Evolutionary conservation across 2,113 vertebrate genomes (phyloP).

Genomic region (Rhinopomastus cyanomelas): DNA sequence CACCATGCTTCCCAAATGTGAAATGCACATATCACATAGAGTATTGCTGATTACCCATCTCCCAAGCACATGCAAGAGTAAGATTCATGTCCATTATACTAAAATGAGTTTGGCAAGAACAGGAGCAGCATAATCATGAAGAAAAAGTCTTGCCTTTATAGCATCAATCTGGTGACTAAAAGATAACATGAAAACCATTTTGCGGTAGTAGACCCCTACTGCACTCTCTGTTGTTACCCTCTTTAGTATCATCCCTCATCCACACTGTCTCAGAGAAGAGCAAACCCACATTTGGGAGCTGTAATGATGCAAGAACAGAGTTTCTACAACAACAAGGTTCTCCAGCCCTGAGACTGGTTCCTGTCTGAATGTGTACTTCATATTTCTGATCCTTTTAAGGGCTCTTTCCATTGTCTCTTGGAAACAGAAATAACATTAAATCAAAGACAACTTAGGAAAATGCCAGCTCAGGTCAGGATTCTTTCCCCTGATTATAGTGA

Average conservation of each 20-base stretch:
- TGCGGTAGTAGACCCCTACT: neutral
- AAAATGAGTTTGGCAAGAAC: neutral
- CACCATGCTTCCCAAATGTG: neutral
- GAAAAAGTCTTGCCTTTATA: neutral
- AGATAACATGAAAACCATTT: neutral
- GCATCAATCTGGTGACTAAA: neutral
- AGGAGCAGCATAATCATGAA: neutral
- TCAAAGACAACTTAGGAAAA: neutral
- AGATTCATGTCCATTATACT: neutral
- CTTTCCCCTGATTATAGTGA: neutral
- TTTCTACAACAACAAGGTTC: accelerated
- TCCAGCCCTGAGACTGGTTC: neutral
- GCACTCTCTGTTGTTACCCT: neutral
- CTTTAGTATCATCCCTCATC: neutral
- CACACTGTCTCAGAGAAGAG: neutral
- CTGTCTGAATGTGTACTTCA: neutral
- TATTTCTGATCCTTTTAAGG: neutral
- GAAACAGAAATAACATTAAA: neutral
- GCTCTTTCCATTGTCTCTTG: neutral
- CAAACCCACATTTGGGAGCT: neutral
- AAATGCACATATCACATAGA: neutral
- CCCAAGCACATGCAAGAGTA: neutral
- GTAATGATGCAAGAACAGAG: neutral
- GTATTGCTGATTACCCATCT: neutral
- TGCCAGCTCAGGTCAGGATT: neutral